Evolutionary conservation across 2,888 invertebrate genomes (phyloP), one percentile per base, ranked within the genome.

Genomic region (Caenorhabditis angaria): DNA sequence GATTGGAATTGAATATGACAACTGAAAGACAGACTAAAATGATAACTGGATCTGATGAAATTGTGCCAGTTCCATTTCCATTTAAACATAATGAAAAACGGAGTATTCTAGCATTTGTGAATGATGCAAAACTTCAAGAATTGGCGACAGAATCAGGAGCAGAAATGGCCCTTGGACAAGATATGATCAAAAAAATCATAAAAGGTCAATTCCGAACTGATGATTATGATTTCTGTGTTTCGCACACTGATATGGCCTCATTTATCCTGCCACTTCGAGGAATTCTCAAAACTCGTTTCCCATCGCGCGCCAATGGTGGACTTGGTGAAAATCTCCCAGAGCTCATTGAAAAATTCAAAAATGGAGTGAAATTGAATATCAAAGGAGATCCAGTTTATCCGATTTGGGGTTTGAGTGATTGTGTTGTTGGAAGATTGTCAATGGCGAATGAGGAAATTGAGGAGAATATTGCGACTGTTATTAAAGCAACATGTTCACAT

Each of bases 1-100:
- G 91, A 47, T 90, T 95, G 66, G 94, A 95, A 87, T 88, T 95
- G 3, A 92, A 95, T 87, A 93, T 95, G 93, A 90, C 90, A 77
- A 92, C 91, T 61, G 91, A 90, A 73, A 92, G 92, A 87, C 91
- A 91, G 82, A 85, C 85, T 18, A 85, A 85, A 77, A 81, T 85
- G 80, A 70, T 86, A n/a, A 53, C 78, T 2, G 77, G 72, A 32
- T 82, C 82, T 20, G 84, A 85, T 58, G 84, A 87, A 60, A 83
- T 86, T 57, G 82, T 86, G 5, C 83, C 85, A 25, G 81, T 86
- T 4, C 86, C 86, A 14, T 77, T 74, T 59, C 84, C 86, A 2
- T 86, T 87, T 73, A 73, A 78, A 20, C 86, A 87, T 69, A 82
- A 79, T 59, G 86, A 86, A 68, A 86, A 87, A 71, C 69, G 86